A percentile compares a stretch with the other conserved stretches of the same genome.
phyloP scores from a whole-genome alignment of 37 sponge, comb jelly and placozoan genomes.

The Chondrilla cf. caribensis region DNA sequence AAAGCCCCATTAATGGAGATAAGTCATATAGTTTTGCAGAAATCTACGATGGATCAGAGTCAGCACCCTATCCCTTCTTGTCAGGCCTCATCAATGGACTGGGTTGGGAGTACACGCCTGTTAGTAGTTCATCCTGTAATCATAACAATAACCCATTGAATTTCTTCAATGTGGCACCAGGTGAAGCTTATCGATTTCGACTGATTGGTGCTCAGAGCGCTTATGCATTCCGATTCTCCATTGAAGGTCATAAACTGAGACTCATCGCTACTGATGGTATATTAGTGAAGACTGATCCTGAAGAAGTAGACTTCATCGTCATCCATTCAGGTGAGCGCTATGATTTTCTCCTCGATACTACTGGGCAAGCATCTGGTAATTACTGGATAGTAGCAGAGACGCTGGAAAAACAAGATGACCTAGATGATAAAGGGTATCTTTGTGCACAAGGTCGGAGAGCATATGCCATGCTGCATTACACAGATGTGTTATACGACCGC shows the following conservation, averaged over 20 bases:
- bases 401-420: constrained; percentile 28
- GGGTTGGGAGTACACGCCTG: constrained; percentile 39
- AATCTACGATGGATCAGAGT: constrained; percentile 51
- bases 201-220: constrained; percentile 79
- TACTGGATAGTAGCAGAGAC: constrained; percentile 75
- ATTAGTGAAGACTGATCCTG: constrained; percentile 27
- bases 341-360: constrained; percentile 61
- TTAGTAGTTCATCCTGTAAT: neutral
- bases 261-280: constrained; percentile 69
- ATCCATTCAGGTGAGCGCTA: constrained; percentile 83
- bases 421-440: neutral
- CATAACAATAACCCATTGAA: constrained; percentile 6
- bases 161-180: neutral
- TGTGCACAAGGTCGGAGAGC: neutral
- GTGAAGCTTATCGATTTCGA: constrained; percentile 59
- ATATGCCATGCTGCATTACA: constrained; percentile 6
- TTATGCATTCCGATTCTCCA: constrained; percentile 61
- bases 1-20: neutral
- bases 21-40: neutral
- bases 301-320: constrained; percentile 66
- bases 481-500: too few species aligned
- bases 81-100: constrained; percentile 81
- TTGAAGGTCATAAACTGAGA: constrained; percentile 59
- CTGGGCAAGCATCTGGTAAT: constrained; percentile 17
- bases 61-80: constrained; percentile 61